Percentiles rank a stretch among this genome's conserved stretches.
These are phyloP conservation scores for Idaea straminata DNA, from an alignment of 2,888 invertebrate genomes.

Conservation along the genomic window DNA sequence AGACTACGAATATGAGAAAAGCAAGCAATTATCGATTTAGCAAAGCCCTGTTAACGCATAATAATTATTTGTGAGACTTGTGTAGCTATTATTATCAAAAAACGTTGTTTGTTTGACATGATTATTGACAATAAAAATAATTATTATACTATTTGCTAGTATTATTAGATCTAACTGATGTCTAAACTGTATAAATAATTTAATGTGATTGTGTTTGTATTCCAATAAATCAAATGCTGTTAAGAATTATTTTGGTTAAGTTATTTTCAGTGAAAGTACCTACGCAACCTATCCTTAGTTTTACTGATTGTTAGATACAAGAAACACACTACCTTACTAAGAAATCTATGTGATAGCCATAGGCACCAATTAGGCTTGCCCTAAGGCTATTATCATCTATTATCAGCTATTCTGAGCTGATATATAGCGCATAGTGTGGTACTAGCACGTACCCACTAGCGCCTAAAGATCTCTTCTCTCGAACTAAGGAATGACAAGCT, in stretches of 20 bases:
- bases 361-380: no score
- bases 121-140: slow-evolving; percentile 71
- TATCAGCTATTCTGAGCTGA: no score
- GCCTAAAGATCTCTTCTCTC: no score
- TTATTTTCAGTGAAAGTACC: slow-evolving; percentile 6
- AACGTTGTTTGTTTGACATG: slow-evolving; percentile 63
- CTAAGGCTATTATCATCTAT: no score
- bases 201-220: slow-evolving; percentile 72
- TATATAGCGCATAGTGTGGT: no score
- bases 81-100: slow-evolving; percentile 11
- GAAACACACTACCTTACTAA: no score
- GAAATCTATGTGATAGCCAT: no score
- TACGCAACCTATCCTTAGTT: no score
- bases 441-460: no score
- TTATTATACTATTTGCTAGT: slow-evolving; percentile 68
- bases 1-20: neutral
- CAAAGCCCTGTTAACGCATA: neutral
- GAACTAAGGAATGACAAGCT: no score
- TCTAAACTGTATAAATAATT: slow-evolving; percentile 59
- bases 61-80: slow-evolving; percentile 2
- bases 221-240: slow-evolving; percentile 71
- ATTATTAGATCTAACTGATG: slow-evolving; percentile 62
- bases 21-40: neutral
- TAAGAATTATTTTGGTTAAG: slow-evolving; percentile 37
- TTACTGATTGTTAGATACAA: no score